Evolutionary conservation across 2,888 invertebrate genomes (phyloP), one percentile per base, ranked within the genome.

Genomic region (Lumbricus terrestris): DNA sequence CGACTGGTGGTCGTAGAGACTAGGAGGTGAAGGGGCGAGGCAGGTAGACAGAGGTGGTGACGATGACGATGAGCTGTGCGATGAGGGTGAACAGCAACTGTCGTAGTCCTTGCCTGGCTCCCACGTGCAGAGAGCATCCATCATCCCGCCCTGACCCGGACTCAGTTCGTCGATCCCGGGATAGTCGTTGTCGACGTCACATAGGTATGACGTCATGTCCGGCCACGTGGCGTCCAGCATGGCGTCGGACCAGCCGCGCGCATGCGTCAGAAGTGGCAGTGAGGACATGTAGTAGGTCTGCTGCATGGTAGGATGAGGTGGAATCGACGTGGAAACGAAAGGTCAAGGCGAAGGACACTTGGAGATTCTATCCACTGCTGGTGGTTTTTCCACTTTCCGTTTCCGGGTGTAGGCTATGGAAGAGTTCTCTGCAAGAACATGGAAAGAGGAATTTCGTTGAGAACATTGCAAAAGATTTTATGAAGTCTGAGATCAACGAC

Each of bases 241-340:
- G 35, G 85, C 37, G 34, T 85, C 85, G 85, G 85, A 35, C 85
- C 85, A 85, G 85, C 85, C 85, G 85, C 34, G 85, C 85, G 85
- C 85, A 34, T 85, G 85, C 34, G 85, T 35, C 85, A 85, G 85
- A 18, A 37, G 37, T 37, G 85, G 37, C 37, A 37, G 37, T 6
- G 85, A 35, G 35, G 37, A 35, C 85, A 85, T 85, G 35, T 34
- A 85, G 37, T 85, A 85, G 20, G 37, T 85, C 35, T 34, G 85
- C 85, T 85, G 35, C 85, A 85, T 69, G 69, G 69, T 16, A n/a
- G 69, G 69, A 29, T n/a, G 69, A 11, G n/a, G n/a, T n/a, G 69
- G 29, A 69, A 29, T 69, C 13, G 69, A 69, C n/a, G 69, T 1
- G 29, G 69, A 69, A n/a, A 13, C 5, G 69, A n/a, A 69, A 1